phyloP scores from a whole-genome alignment of 2,888 invertebrate genomes.

The Andricus curvator region DNA sequence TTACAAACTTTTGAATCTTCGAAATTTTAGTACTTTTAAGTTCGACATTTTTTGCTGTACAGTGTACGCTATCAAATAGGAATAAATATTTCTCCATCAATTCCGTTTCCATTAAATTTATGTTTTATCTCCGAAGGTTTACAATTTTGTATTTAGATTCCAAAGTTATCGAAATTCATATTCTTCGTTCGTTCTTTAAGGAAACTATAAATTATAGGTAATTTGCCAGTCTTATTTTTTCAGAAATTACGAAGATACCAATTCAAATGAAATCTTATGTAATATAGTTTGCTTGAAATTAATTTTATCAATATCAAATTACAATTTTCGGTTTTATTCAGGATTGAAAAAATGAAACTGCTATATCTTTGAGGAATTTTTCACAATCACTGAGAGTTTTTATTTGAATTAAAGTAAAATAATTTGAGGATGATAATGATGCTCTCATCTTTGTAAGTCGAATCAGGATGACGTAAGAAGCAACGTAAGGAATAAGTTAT shows the following conservation, averaged over 20 bases:
- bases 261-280: not conserved
- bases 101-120: no score
- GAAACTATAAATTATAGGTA: no score
- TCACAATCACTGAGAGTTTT: not conserved
- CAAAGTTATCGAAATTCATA: no score
- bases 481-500: conserved; percentile 34
- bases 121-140: no score
- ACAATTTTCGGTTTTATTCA: not conserved
- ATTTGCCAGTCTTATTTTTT: no score
- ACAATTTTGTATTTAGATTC: no score
- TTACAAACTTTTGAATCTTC: no score
- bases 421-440: not conserved
- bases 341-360: not conserved
- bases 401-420: not conserved
- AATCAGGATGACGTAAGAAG: conserved; percentile 29
- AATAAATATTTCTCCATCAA: no score
- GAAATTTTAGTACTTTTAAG: no score
- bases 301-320: not conserved
- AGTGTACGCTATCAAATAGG: no score
- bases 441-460: conserved; percentile 24
- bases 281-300: not conserved
- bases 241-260: not conserved
- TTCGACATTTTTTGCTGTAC: no score
- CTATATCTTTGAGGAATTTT: not conserved
- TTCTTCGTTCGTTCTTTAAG: no score